Percentiles rank a stretch among this genome's conserved stretches.
Evolutionary conservation across 2,797 vertebrate species (phyloP).

Genomic region (Bradypodion ventrale): DNA sequence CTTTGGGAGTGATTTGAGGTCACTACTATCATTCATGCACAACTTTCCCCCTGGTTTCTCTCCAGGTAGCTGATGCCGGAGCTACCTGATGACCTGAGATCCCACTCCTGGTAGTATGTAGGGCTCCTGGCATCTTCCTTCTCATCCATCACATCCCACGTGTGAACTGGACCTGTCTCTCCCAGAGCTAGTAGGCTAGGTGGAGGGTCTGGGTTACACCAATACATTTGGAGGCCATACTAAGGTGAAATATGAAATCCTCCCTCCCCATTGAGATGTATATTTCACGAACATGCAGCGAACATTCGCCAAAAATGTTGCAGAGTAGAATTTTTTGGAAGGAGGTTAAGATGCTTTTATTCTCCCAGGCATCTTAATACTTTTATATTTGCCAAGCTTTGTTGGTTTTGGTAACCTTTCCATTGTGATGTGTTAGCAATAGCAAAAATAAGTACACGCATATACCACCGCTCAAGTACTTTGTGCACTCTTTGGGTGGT

Average conservation of each 20-base stretch:
- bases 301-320: too few relatives aligned
- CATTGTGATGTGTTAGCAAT: too few relatives aligned
- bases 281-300: neutral
- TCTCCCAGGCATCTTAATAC: too few relatives aligned
- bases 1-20: neutral
- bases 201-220: neutral
- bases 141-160: neutral
- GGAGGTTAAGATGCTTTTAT: too few relatives aligned
- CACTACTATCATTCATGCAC: neutral
- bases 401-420: too few relatives aligned
- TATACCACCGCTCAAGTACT: too few relatives aligned
- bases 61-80: neutral
- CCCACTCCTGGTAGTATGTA: accelerated
- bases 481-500: too few relatives aligned
- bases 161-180: neutral
- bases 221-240: neutral
- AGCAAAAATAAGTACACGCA: too few relatives aligned
- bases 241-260: neutral
- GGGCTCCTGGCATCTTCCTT: neutral
- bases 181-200: neutral
- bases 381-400: too few relatives aligned
- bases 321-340: too few relatives aligned
- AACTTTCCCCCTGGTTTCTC: neutral
- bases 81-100: neutral
- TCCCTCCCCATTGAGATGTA: neutral